A percentile compares a stretch with the other conserved stretches of the same genome.
These are phyloP conservation scores for Hoplostethus mediterraneus DNA, from an alignment of 2,797 vertebrate genomes.

Conservation along the genomic window DNA sequence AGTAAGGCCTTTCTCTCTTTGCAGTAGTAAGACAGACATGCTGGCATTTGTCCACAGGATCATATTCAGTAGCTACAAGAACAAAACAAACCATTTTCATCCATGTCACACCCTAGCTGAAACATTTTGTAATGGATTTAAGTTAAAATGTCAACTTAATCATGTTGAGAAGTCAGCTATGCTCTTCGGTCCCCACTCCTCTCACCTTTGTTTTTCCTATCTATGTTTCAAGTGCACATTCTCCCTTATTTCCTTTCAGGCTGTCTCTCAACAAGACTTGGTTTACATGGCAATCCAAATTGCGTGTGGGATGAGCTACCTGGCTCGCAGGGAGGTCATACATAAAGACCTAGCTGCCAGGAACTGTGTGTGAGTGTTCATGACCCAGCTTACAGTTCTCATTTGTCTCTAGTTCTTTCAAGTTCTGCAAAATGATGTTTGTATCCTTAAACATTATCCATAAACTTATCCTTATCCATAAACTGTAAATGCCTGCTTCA, in stretches of 20 bases:
- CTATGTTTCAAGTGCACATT: slow-evolving; percentile 15
- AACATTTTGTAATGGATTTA: background rate
- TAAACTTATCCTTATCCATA: too few species aligned
- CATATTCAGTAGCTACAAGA: slow-evolving; percentile 7
- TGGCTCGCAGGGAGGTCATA: slow-evolving; percentile 96
- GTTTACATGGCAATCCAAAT: slow-evolving; percentile 99
- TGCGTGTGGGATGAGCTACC: slow-evolving; percentile 98
- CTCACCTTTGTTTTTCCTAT: slow-evolving; percentile 25
- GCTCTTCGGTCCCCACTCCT: background rate
- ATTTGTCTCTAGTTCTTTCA: background rate
- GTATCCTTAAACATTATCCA: too few species aligned
- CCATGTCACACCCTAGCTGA: background rate
- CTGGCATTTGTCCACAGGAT: slow-evolving; percentile 27
- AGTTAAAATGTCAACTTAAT: background rate
- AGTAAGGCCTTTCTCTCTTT: slow-evolving; percentile 21
- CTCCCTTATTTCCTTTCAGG: slow-evolving; percentile 81
- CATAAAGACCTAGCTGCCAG: slow-evolving; percentile 98
- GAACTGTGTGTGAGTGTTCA: slow-evolving; percentile 96
- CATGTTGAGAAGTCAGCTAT: background rate
- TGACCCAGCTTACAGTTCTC: slow-evolving; percentile 11
- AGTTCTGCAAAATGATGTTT: too few species aligned
- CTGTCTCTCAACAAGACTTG: slow-evolving; percentile 97
- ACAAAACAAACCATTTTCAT: slow-evolving; percentile 17
- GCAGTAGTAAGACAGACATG: background rate
- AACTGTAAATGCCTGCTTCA: too few species aligned